Evolutionary conservation across 2,888 invertebrate genomes (phyloP).

Genomic region (Busseola fusca): DNA sequence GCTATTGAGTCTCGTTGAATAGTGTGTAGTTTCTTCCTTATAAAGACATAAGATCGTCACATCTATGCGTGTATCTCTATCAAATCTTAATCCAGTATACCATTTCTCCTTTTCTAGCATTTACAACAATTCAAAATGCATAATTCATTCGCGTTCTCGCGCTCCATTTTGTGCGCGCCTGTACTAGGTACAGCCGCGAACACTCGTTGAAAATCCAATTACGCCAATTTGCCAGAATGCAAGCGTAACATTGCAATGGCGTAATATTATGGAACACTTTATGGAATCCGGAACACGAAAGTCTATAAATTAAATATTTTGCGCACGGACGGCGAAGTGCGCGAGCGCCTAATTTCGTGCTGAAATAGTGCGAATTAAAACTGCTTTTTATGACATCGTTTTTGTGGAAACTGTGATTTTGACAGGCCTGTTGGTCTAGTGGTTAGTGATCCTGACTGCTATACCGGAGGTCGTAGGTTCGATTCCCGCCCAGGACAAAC

Average conservation of each 20-base stretch:
- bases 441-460: no score
- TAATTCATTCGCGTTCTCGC: constrained; percentile 25
- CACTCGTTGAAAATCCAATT: constrained; percentile 53
- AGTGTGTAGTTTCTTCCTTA: not conserved
- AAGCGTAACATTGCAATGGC: constrained; percentile 56
- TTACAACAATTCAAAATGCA: constrained; percentile 25
- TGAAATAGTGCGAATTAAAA: constrained; percentile 41
- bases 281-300: constrained; percentile 63
- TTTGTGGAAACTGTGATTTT: no score
- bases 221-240: constrained; percentile 53
- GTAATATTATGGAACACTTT: constrained; percentile 64
- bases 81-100: not conserved
- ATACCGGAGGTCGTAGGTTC: no score
- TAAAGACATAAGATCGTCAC: not conserved
- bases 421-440: no score
- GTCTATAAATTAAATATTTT: constrained; percentile 59
- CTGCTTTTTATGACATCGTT: no score
- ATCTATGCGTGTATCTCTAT: not conserved
- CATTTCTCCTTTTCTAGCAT: constrained; percentile 12
- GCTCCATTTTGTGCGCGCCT: constrained; percentile 26
- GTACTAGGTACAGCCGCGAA: constrained; percentile 38
- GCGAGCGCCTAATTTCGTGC: constrained; percentile 13
- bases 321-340: constrained; percentile 51
- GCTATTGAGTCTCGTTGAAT: not conserved
- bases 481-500: no score